Evolutionary conservation across 2,113 vertebrate genomes (phyloP), one percentile per base, ranked within the genome.

Genomic region (Rhagologus leucostigma): DNA sequence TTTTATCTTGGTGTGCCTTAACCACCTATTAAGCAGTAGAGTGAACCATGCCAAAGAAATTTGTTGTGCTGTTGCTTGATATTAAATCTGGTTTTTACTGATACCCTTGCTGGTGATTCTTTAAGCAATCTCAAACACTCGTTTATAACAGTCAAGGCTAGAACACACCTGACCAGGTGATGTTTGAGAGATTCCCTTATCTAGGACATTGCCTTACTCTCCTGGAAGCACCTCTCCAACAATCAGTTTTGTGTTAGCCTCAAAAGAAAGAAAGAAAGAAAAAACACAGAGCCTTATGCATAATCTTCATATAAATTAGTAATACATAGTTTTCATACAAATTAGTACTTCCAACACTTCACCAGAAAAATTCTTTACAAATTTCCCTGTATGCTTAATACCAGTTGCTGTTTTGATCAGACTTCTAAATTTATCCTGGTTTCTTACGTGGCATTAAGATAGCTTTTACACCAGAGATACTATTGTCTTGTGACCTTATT

Each of bases 11-110:
- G 17, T 44, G 33, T 68, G 11, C 27, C 37, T 68, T 52, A 77
- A 27, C 26, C 37, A 32, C 11, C 18, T 52, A 23, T 18, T 16
- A 52, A 37, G 37, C 18, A 44, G 14, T 33, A 44, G 32, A 44
- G 32, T 15, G 37, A 68, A 19, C 27, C 12, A 52, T 44, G 27
- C 7, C 27, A 59, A 77, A 37, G 6, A 86, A 27, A 14, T 59
- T 19, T 37, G 11, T 52, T 0, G 0, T 37, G 10, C 7, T 52
- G 10, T 52, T 59, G 22, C 37, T 86, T 37, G 4, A 27, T 39
- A 53, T 37, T 60, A 69, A 44, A 23, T 46, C 39, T 33, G 3
- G 0, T 46, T 69, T 60, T 69, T 60, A 52, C 27, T 33, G 27
- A 23, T 69, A 37, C 5, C 10, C 50, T 84, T 46, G 15, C 39